phyloP scores from a whole-genome alignment of 2,113 vertebrate genomes.

The Tachuris rubrigastra region DNA sequence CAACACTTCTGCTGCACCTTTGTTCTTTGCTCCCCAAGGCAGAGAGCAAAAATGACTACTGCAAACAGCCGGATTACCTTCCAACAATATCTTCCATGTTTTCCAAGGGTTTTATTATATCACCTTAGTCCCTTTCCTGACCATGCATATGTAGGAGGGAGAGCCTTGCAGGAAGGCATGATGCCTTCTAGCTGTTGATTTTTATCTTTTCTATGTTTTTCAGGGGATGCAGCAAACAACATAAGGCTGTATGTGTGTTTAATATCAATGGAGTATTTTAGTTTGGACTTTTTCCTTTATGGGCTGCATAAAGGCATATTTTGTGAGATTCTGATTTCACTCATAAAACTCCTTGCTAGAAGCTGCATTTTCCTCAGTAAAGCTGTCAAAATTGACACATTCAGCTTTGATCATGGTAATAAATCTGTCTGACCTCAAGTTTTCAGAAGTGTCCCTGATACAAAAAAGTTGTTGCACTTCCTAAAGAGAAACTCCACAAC shows the following conservation, averaged over 20 bases:
- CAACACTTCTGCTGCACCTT: background rate
- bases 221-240: background rate
- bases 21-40: background rate
- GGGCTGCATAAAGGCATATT: background rate
- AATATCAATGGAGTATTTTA: background rate
- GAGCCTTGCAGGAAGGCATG: background rate
- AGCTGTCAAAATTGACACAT: background rate
- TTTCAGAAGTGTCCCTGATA: background rate
- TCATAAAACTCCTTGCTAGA: background rate
- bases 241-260: background rate
- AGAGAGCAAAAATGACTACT: background rate
- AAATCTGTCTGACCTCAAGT: background rate
- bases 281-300: background rate
- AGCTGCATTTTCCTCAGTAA: background rate
- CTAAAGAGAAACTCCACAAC: background rate
- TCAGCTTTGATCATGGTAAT: background rate
- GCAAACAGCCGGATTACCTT: background rate
- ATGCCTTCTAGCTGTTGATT: background rate
- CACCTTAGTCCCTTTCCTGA: background rate
- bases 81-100: background rate
- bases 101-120: background rate
- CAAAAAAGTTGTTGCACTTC: background rate
- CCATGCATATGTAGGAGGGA: background rate
- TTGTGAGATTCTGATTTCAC: background rate
- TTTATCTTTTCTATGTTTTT: background rate